phyloP scores from a whole-genome alignment of 2,888 invertebrate species.

The Himalopsyche japonica region DNA sequence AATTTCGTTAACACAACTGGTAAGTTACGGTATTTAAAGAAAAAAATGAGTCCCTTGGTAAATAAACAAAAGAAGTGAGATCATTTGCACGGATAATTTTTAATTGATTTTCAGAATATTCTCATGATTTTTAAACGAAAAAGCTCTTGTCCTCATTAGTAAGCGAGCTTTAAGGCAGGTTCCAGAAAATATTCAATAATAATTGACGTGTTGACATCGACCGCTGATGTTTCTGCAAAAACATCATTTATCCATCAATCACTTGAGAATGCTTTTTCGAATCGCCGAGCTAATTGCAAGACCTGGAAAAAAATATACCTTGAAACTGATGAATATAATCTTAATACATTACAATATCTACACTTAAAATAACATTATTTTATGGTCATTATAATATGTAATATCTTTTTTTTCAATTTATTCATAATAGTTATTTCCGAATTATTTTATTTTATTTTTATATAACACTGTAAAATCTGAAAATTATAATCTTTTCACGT shows the following conservation, averaged over 20 bases:
- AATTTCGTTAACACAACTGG: too few species aligned
- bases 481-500: too few species aligned
- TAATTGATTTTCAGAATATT: background rate
- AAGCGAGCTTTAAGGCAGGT: slow-evolving; percentile 3
- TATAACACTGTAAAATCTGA: too few species aligned
- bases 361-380: background rate
- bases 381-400: background rate
- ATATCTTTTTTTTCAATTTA: too few species aligned
- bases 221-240: background rate
- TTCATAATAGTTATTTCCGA: too few species aligned
- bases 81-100: background rate
- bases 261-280: background rate
- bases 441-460: too few species aligned
- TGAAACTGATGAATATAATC: background rate
- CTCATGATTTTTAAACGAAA: background rate
- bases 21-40: background rate
- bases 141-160: slow-evolving; percentile 1
- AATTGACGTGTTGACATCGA: slow-evolving; percentile 5
- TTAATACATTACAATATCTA: background rate
- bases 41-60: background rate
- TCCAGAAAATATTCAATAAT: background rate
- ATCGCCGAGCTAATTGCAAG: background rate
- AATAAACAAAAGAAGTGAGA: background rate
- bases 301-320: background rate
- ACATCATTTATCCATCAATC: slow-evolving; percentile 1